These are phyloP conservation scores for Hyposmocoma kahamanoa DNA, from an alignment of 1,140 invertebrate species.

Conservation along the genomic window DNA sequence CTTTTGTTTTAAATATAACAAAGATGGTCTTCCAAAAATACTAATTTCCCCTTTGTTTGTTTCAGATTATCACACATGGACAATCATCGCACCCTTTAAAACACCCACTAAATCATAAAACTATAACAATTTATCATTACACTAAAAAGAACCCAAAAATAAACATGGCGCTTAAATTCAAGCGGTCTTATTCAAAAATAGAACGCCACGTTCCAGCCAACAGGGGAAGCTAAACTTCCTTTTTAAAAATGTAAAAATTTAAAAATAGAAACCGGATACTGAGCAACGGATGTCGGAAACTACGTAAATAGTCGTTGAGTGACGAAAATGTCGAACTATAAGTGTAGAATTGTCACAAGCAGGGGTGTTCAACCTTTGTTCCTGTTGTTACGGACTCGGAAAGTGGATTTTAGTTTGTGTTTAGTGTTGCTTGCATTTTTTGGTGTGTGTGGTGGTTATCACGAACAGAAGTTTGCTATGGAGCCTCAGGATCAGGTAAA, in stretches of 20 bases:
- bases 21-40: too few species aligned
- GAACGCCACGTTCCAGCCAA: constrained; percentile 11
- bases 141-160: constrained; percentile 31
- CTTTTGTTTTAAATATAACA: too few species aligned
- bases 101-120: constrained; percentile 17
- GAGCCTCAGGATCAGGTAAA: constrained; percentile 84
- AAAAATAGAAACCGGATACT: constrained; percentile 27
- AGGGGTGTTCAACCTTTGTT: constrained; percentile 52
- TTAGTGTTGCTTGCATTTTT: constrained; percentile 34
- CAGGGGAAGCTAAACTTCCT: constrained; percentile 38
- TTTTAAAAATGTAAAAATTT: constrained; percentile 17
- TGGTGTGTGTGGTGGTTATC: constrained; percentile 37
- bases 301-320: constrained; percentile 7
- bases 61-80: constrained; percentile 23
- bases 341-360: constrained; percentile 38
- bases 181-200: constrained; percentile 32
- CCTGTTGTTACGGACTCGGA: constrained; percentile 50
- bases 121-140: constrained; percentile 25
- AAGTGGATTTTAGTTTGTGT: constrained; percentile 19
- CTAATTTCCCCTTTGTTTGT: constrained; percentile 21
- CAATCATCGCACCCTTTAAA: neutral
- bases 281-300: constrained; percentile 21
- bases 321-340: constrained; percentile 42
- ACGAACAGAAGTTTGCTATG: constrained; percentile 81
- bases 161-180: constrained; percentile 41